Conservation (phyloP, 1,140 invertebrate genomes). For the Leptinotarsa lineolata region DNA sequence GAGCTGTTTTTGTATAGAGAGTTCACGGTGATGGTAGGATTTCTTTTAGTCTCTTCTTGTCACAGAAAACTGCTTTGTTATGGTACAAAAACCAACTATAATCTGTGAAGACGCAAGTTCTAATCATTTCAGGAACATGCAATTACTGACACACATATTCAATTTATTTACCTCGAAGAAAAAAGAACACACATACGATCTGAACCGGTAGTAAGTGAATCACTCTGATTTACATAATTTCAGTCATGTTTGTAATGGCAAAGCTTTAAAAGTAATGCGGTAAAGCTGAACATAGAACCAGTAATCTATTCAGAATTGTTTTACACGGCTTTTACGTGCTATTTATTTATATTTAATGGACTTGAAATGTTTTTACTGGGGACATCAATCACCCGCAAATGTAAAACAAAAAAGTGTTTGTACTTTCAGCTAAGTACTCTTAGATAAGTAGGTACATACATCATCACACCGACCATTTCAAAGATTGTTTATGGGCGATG, state of each 20-base stretch:
- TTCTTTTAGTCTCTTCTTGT: too few species aligned
- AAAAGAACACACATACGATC: background rate
- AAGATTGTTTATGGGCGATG: background rate
- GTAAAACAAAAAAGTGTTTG: constrained; percentile 2
- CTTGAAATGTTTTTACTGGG: constrained; percentile 2
- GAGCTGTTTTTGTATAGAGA: too few species aligned
- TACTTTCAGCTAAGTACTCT: background rate
- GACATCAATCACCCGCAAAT: background rate
- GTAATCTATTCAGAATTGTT: constrained; percentile 19
- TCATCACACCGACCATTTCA: background rate
- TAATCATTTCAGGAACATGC: background rate
- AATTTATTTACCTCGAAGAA: background rate
- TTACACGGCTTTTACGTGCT: background rate
- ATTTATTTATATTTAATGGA: constrained; percentile 10
- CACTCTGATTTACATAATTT: constrained; percentile 3
- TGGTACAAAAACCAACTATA: too few species aligned
- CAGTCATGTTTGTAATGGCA: background rate
- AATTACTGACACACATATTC: background rate
- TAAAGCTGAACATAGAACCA: background rate
- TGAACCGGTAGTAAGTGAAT: background rate
- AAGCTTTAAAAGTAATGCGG: background rate
- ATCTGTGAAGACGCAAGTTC: background rate
- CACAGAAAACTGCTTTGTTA: too few species aligned
- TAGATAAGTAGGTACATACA: background rate
- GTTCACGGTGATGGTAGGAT: too few species aligned